Evolutionary conservation across 2,113 vertebrate species (phyloP).

Genomic region (Glaucomys volans): DNA sequence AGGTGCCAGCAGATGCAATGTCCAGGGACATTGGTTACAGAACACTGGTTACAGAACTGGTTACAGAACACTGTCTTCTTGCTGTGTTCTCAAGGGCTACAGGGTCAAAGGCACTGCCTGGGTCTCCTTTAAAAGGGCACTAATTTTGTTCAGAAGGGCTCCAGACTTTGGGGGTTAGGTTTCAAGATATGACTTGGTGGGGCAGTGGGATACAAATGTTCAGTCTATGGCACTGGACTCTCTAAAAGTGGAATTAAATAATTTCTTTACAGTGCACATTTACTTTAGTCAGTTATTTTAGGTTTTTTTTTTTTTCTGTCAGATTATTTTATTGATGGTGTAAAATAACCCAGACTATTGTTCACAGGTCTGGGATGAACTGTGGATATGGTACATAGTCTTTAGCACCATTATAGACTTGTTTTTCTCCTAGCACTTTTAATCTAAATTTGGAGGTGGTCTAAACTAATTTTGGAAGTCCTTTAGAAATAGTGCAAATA

Average conservation of each 20-base stretch:
- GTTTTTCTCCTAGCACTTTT: neutral
- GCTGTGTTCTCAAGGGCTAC: neutral
- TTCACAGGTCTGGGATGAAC: neutral
- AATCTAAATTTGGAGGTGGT: neutral
- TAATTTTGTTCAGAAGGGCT: neutral
- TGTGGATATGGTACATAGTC: neutral
- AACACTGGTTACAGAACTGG: neutral
- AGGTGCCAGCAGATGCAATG: neutral
- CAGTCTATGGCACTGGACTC: neutral
- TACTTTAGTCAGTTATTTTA: neutral
- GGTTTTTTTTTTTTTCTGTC: neutral
- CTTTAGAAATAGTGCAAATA: constrained; percentile 10
- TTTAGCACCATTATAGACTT: neutral
- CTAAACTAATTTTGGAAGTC: neutral
- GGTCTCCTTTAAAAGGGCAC: neutral
- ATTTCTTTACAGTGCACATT: neutral
- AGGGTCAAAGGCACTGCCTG: neutral
- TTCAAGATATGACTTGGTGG: neutral
- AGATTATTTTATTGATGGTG: neutral
- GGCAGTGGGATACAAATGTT: neutral
- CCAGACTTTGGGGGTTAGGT: neutral
- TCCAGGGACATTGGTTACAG: neutral
- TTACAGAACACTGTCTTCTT: neutral
- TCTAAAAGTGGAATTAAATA: neutral
- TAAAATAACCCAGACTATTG: neutral